phyloP scores from a whole-genome alignment of 2,797 vertebrate genomes.

The Lutjanus argentimaculatus region DNA sequence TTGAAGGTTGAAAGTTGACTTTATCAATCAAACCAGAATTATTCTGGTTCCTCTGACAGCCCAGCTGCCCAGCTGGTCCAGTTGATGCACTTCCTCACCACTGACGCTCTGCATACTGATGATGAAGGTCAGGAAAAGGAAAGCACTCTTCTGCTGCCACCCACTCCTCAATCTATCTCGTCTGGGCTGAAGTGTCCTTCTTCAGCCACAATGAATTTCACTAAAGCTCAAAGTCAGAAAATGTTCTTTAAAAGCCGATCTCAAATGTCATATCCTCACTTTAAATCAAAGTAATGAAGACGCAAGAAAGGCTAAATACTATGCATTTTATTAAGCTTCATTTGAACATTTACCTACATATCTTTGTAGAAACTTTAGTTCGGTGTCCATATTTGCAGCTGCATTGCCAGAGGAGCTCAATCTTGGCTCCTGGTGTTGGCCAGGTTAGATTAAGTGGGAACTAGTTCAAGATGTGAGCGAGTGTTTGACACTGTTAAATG shows the following conservation, averaged over 20 bases:
- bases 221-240: background rate
- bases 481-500: background rate
- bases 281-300: background rate
- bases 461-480: slow-evolving; percentile 2
- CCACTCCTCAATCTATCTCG: slow-evolving; percentile 10
- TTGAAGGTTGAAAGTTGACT: background rate
- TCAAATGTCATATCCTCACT: background rate
- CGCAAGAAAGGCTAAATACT: too few relatives aligned
- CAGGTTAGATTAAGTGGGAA: slow-evolving; percentile 3
- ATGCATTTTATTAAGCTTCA: background rate
- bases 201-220: background rate
- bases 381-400: background rate
- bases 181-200: slow-evolving; percentile 4
- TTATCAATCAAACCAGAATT: background rate
- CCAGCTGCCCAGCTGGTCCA: slow-evolving; percentile 30
- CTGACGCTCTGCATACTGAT: slow-evolving; percentile 48
- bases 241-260: background rate
- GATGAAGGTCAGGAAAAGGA: slow-evolving; percentile 39
- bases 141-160: slow-evolving; percentile 8
- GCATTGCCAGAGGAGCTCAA: background rate
- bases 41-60: background rate
- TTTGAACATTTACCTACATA: background rate
- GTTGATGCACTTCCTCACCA: slow-evolving; percentile 28
- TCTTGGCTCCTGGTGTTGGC: background rate
- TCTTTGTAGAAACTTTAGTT: background rate